Percentiles rank a stretch among this genome's conserved stretches.
These are phyloP conservation scores for Ibidorhyncha struthersii DNA, from an alignment of 2,113 vertebrate genomes.

Conservation along the genomic window DNA sequence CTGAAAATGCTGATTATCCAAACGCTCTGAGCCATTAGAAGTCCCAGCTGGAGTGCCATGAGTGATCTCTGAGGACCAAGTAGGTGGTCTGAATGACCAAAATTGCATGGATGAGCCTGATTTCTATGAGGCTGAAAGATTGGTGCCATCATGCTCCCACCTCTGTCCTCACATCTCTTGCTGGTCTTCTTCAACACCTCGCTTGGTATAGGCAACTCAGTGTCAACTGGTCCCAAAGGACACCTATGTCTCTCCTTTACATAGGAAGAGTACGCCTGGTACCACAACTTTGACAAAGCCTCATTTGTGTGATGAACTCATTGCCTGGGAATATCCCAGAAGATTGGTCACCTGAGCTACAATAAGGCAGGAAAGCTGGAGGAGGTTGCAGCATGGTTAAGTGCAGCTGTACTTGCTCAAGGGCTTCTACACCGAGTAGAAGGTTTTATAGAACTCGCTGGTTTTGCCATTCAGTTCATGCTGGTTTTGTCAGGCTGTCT, in stretches of 20 bases:
- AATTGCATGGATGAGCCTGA: background rate
- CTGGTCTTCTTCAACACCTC: background rate
- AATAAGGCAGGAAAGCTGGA: background rate
- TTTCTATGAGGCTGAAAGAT: background rate
- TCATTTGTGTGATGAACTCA: background rate
- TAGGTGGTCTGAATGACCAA: background rate
- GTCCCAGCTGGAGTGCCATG: background rate
- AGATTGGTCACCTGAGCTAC: background rate
- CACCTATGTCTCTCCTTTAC: background rate
- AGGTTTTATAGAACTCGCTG: background rate
- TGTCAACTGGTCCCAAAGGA: background rate
- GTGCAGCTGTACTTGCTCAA: background rate
- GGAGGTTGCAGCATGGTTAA: background rate
- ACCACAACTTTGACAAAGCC: background rate
- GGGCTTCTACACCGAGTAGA: background rate
- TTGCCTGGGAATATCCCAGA: background rate
- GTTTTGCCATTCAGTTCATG: background rate
- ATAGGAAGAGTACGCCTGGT: background rate
- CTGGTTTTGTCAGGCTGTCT: background rate
- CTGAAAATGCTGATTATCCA: background rate
- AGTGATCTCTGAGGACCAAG: background rate
- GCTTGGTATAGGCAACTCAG: background rate
- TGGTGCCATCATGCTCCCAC: background rate
- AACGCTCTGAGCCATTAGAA: background rate
- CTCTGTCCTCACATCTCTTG: background rate